A percentile compares a stretch with the other conserved stretches of the same genome.
Conservation (phyloP, 2,113 vertebrate species). For the Cepphus grylle region DNA sequence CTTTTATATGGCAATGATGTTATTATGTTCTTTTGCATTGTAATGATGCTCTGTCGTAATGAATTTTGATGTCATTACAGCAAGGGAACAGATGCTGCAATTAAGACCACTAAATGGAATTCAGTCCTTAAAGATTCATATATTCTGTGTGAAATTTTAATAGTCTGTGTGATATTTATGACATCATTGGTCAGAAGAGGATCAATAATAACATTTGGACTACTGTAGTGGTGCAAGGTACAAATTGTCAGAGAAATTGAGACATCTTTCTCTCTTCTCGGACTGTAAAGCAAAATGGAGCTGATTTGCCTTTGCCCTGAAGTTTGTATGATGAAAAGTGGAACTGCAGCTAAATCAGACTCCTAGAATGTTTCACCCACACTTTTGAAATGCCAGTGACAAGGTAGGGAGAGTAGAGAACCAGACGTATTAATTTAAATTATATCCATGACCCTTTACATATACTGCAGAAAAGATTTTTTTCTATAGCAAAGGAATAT, state of each 20-base stretch:
- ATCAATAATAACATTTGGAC: background rate
- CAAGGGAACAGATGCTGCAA: slow-evolving; percentile 36
- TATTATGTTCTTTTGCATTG: slow-evolving; percentile 17
- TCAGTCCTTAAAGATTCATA: background rate
- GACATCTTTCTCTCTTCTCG: background rate
- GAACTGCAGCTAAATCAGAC: background rate
- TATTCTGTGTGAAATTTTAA: background rate
- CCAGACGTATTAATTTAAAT: background rate
- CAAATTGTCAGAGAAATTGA: background rate
- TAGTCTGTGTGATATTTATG: background rate
- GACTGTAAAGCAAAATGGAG: background rate
- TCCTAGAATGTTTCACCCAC: background rate
- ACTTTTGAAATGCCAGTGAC: background rate
- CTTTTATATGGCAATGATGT: background rate
- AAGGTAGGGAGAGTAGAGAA: background rate
- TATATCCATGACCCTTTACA: background rate
- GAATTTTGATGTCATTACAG: slow-evolving; percentile 36
- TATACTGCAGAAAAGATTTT: background rate
- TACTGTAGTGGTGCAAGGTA: background rate
- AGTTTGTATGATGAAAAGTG: background rate
- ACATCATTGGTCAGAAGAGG: background rate
- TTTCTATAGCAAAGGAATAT: background rate
- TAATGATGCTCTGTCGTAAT: background rate
- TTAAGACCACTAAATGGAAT: slow-evolving; percentile 8
- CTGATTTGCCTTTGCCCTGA: background rate